Percentiles rank a stretch among this genome's conserved stretches.
These are phyloP conservation scores for Eufriesea mexicana DNA, from an alignment of 1,140 invertebrate genomes.

Conservation along the genomic window DNA sequence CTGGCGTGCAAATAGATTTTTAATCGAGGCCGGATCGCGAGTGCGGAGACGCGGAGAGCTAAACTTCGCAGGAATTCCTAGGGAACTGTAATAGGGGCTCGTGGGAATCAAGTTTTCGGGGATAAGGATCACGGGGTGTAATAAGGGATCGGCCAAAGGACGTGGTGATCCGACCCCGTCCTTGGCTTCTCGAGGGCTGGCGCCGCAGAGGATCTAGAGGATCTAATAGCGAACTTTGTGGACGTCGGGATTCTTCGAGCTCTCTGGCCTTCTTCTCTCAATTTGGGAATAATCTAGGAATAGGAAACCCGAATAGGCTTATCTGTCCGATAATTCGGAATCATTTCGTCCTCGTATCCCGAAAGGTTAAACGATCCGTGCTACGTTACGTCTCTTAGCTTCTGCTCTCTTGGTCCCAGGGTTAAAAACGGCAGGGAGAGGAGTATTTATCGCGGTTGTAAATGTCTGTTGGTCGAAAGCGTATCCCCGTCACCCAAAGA, in stretches of 20 bases:
- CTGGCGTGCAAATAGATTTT: slow-evolving; percentile 28
- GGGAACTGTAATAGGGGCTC: slow-evolving; percentile 8
- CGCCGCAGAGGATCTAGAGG: not conserved
- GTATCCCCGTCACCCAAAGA: slow-evolving; percentile 37
- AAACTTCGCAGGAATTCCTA: slow-evolving; percentile 18
- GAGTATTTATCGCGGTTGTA: slow-evolving; percentile 73
- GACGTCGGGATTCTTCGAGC: not conserved
- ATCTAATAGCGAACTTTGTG: slow-evolving; percentile 14
- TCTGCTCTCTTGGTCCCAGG: no score
- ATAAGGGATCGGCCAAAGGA: slow-evolving; percentile 24
- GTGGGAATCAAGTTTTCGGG: slow-evolving; percentile 18
- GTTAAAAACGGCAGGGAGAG: not conserved
- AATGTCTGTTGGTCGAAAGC: slow-evolving; percentile 60
- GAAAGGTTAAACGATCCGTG: not conserved
- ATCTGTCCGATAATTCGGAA: slow-evolving; percentile 6
- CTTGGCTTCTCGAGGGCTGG: not conserved
- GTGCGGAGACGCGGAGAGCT: not conserved
- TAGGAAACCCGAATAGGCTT: not conserved
- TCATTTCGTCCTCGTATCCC: not conserved
- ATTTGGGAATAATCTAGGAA: slow-evolving; percentile 18
- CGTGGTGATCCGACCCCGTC: slow-evolving; percentile 10
- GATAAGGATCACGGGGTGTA: slow-evolving; percentile 24
- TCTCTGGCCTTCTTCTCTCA: not conserved
- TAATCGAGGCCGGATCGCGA: not conserved
- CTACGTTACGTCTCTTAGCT: no score